A percentile compares a stretch with the other conserved stretches of the same genome.
These are phyloP conservation scores for Sipha flava DNA, from an alignment of 1,140 invertebrate genomes.

Conservation along the genomic window DNA sequence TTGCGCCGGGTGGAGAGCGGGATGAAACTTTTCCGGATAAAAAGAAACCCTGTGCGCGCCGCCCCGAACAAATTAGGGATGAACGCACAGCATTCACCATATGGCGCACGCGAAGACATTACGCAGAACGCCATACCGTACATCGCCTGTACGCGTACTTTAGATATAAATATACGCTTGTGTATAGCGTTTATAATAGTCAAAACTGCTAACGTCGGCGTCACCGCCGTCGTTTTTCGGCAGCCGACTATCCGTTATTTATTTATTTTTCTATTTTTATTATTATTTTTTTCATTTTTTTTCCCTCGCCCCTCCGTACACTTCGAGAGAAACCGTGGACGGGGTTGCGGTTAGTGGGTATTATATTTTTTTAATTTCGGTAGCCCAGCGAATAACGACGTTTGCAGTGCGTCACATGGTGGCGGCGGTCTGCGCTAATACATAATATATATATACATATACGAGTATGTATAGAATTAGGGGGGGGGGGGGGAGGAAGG, in stretches of 20 bases:
- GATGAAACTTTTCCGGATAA: background rate
- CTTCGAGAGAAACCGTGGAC: background rate
- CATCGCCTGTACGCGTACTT: too few relatives aligned
- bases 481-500: background rate
- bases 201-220: background rate
- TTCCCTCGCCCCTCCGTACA: background rate
- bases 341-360: background rate
- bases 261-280: too few relatives aligned
- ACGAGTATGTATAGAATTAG: background rate
- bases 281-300: background rate
- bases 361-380: conserved; percentile 5
- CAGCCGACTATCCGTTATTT: too few relatives aligned
- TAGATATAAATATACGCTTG: background rate
- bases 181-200: background rate
- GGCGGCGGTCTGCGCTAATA: background rate
- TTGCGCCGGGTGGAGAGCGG: too few relatives aligned
- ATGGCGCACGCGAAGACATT: conserved; percentile 1
- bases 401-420: background rate
- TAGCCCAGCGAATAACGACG: too few relatives aligned
- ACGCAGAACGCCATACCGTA: background rate
- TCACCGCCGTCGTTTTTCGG: too few relatives aligned
- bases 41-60: background rate
- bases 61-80: background rate
- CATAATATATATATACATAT: too few relatives aligned
- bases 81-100: too few relatives aligned